Evolutionary conservation across 2,888 invertebrate genomes (phyloP).

Genomic region (Aleiodes leptofemur): DNA sequence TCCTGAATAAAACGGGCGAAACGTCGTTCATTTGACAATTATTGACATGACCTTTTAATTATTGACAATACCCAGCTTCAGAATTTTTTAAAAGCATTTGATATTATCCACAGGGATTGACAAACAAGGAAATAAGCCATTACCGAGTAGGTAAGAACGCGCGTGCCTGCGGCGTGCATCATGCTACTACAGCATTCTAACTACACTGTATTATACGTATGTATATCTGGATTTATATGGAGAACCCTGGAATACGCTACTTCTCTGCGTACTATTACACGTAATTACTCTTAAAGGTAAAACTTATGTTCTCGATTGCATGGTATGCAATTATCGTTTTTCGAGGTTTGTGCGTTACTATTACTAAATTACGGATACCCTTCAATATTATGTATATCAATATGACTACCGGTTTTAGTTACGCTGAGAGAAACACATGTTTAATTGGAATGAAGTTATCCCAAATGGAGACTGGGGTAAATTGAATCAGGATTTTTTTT

Average conservation of each 20-base stretch:
- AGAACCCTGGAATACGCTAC: slow-evolving; percentile 25
- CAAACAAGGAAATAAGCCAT: slow-evolving; percentile 64
- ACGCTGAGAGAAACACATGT: background rate
- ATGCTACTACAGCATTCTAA: slow-evolving; percentile 21
- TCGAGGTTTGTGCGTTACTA: slow-evolving; percentile 45
- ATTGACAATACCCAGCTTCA: slow-evolving; percentile 57
- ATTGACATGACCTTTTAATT: no score
- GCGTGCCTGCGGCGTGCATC: slow-evolving; percentile 47
- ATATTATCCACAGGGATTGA: slow-evolving; percentile 57
- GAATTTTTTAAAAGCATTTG: slow-evolving; percentile 42
- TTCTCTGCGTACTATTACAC: slow-evolving; percentile 37
- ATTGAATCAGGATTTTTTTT: no score
- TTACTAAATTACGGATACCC: slow-evolving; percentile 24
- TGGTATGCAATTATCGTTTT: slow-evolving; percentile 45
- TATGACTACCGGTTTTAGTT: background rate
- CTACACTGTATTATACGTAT: slow-evolving; percentile 21
- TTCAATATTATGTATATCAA: slow-evolving; percentile 18
- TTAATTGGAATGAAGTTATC: no score
- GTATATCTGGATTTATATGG: slow-evolving; percentile 22
- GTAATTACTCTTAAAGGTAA: slow-evolving; percentile 45
- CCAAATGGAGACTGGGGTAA: no score
- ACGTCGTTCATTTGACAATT: no score
- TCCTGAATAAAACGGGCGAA: no score
- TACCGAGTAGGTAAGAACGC: slow-evolving; percentile 51
- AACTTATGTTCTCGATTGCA: slow-evolving; percentile 43